phyloP scores from a whole-genome alignment of 1,140 invertebrate species.

The Drosophila insularis region DNA sequence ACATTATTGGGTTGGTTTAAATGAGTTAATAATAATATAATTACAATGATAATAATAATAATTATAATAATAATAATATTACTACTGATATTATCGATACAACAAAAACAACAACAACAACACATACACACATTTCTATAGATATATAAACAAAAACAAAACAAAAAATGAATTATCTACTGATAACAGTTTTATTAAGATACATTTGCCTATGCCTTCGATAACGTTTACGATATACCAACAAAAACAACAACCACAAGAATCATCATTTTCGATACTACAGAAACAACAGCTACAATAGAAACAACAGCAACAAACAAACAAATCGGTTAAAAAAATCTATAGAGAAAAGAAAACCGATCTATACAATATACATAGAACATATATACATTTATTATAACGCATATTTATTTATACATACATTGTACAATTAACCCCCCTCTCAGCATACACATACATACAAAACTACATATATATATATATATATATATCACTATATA shows the following conservation, averaged over 20 bases:
- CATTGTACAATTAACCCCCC: slow-evolving; percentile 48
- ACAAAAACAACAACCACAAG: slow-evolving; percentile 46
- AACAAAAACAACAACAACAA: slow-evolving; percentile 10
- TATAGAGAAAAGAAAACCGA: slow-evolving; percentile 19
- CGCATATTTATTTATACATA: slow-evolving; percentile 46
- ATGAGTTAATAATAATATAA: slow-evolving; percentile 74
- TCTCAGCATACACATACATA: slow-evolving; percentile 36
- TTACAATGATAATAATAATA: slow-evolving; percentile 67
- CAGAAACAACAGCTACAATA: slow-evolving; percentile 30
- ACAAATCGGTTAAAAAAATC: background rate
- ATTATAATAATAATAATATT: slow-evolving; percentile 56
- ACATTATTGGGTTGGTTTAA: slow-evolving; percentile 88
- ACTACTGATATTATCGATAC: slow-evolving; percentile 71
- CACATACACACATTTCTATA: slow-evolving; percentile 36
- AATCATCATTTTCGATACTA: slow-evolving; percentile 43
- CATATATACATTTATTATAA: slow-evolving; percentile 33
- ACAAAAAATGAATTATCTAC: slow-evolving; percentile 44
- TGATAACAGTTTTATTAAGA: slow-evolving; percentile 64
- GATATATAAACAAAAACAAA: slow-evolving; percentile 49
- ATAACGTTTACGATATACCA: slow-evolving; percentile 48
- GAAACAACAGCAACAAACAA: slow-evolving; percentile 26
- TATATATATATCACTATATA: slow-evolving; percentile 26
- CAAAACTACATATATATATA: slow-evolving; percentile 29
- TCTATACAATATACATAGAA: slow-evolving; percentile 54
- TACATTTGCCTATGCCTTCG: slow-evolving; percentile 51